Conservation (phyloP, 2,113 vertebrate species). For the Amazona vittata region DNA sequence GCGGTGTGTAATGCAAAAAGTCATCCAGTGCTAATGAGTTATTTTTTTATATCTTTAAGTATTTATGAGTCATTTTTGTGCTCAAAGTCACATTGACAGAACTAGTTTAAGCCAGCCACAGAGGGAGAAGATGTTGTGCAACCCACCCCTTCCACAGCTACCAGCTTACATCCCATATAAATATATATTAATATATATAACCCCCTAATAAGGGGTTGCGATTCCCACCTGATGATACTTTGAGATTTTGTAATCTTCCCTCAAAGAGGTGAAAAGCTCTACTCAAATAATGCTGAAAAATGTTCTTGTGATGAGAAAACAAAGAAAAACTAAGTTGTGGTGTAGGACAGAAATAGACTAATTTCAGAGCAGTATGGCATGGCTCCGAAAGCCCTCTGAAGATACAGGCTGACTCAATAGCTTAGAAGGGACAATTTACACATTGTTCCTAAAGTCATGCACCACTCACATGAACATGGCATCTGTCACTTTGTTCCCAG, state of each 20-base stretch:
- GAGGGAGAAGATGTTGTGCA: not conserved
- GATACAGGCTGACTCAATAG: not conserved
- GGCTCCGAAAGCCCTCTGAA: not conserved
- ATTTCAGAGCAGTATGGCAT: not conserved
- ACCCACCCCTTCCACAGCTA: not conserved
- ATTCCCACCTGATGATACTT: not conserved
- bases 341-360: not conserved
- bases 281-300: not conserved
- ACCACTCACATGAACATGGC: not conserved
- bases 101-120: not conserved
- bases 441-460: not conserved
- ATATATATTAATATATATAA: not conserved
- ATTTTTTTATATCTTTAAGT: slow-evolving; percentile 26
- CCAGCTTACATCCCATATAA: not conserved
- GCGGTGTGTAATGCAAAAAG: not conserved
- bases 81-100: not conserved
- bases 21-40: slow-evolving; percentile 24
- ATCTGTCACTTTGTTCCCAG: not conserved
- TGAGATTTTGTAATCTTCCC: not conserved
- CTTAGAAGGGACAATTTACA: not conserved
- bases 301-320: not conserved
- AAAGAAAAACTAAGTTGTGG: not conserved
- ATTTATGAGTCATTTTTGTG: slow-evolving; percentile 35
- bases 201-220: not conserved
- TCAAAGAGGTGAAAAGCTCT: not conserved